phyloP scores from a whole-genome alignment of 2,113 vertebrate genomes.

The Tichodroma muraria region DNA sequence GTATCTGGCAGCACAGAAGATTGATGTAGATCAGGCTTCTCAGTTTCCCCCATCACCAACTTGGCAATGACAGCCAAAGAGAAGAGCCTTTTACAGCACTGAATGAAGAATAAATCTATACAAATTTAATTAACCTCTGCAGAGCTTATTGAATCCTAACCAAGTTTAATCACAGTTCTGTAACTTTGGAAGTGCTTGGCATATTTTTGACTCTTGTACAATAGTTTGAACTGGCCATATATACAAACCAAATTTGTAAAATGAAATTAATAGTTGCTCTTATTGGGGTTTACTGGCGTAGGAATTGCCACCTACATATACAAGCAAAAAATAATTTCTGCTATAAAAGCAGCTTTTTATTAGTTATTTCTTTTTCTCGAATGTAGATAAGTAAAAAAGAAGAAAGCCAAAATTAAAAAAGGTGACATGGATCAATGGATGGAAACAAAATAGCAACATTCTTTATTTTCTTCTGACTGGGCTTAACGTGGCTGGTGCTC shows the following conservation, averaged over 20 bases:
- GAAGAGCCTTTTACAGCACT: constrained; percentile 40
- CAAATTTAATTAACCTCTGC: constrained; percentile 71
- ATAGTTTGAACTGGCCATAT: neutral
- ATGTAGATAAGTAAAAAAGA: neutral
- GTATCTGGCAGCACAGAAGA: neutral
- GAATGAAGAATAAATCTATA: constrained; percentile 67
- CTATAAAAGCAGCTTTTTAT: neutral
- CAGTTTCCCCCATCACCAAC: constrained; percentile 47
- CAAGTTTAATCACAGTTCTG: constrained; percentile 50
- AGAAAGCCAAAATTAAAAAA: neutral
- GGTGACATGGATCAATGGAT: neutral
- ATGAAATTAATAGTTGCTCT: neutral
- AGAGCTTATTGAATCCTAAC: constrained; percentile 50
- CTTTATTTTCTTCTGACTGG: neutral
- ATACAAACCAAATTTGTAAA: neutral
- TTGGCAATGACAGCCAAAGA: constrained; percentile 37
- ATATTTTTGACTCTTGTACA: constrained; percentile 17
- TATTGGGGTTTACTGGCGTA: neutral
- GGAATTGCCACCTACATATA: neutral
- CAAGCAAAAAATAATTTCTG: neutral
- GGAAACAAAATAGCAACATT: neutral
- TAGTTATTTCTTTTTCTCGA: neutral
- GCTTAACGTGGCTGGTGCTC: neutral
- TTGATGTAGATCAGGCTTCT: constrained; percentile 43
- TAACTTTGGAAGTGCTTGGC: constrained; percentile 48